A percentile compares a stretch with the other conserved stretches of the same genome.
phyloP scores from a whole-genome alignment of 2,113 vertebrate genomes.

The Calidris pugnax region DNA sequence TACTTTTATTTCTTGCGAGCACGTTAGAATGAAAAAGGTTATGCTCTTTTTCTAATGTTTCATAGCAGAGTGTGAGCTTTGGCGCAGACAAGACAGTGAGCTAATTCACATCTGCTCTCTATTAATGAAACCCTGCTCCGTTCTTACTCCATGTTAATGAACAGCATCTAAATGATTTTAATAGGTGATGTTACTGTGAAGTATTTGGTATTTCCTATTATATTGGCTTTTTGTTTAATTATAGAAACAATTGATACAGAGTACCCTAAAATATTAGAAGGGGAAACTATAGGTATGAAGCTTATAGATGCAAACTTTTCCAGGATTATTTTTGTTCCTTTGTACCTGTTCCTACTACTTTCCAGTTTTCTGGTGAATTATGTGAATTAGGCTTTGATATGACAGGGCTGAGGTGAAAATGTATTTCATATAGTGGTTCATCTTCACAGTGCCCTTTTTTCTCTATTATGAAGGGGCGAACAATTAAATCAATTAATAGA shows the following conservation, averaged over 20 bases:
- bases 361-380: background rate
- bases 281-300: background rate
- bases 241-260: background rate
- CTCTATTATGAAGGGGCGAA: background rate
- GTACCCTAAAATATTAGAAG: background rate
- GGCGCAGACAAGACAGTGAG: constrained; percentile 8
- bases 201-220: background rate
- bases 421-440: background rate
- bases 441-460: background rate
- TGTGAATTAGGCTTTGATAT: background rate
- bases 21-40: background rate
- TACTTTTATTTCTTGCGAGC: background rate
- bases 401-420: background rate
- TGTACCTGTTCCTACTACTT: background rate
- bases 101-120: constrained; percentile 24
- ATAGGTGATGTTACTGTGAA: background rate
- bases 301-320: background rate
- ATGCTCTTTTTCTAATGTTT: background rate
- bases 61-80: constrained; percentile 21
- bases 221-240: background rate
- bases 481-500: background rate
- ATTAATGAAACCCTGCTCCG: background rate
- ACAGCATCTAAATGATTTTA: background rate
- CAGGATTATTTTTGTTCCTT: background rate
- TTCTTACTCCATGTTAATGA: background rate